phyloP scores from a whole-genome alignment of 2,888 invertebrate genomes.

The Melipona bicolor region DNA sequence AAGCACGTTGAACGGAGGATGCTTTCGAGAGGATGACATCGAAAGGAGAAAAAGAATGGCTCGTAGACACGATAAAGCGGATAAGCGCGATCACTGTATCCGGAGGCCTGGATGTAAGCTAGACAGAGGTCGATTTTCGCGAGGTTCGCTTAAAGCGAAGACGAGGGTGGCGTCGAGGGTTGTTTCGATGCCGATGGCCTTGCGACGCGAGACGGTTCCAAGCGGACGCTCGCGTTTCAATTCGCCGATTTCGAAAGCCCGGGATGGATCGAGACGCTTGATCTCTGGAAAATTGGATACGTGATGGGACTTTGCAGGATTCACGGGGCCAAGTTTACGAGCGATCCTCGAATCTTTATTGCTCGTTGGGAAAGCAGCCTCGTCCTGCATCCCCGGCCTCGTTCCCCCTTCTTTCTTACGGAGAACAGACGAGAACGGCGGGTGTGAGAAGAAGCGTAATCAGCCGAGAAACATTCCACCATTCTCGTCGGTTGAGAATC shows the following conservation, averaged over 20 bases:
- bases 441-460: constrained; percentile 3
- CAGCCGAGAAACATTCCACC: constrained; percentile 13
- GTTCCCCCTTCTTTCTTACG: constrained; percentile 37
- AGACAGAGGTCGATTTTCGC: constrained; percentile 29
- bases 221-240: constrained; percentile 67
- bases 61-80: constrained; percentile 1
- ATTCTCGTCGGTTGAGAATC: neutral
- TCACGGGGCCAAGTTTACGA: constrained; percentile 75
- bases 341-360: constrained; percentile 70
- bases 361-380: constrained; percentile 41
- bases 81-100: constrained; percentile 26
- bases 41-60: neutral
- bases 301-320: constrained; percentile 81
- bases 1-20: neutral
- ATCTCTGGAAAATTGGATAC: constrained; percentile 83
- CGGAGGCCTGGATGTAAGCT: neutral
- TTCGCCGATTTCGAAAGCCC: constrained; percentile 79
- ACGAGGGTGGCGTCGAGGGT: constrained; percentile 16
- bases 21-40: neutral
- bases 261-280: constrained; percentile 77
- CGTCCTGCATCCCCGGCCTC: constrained; percentile 35
- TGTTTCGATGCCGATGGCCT: constrained; percentile 46
- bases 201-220: constrained; percentile 43
- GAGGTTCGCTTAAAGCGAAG: constrained; percentile 7
- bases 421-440: constrained; percentile 1